Evolutionary conservation across 2,797 vertebrate species (phyloP).

Genomic region (Pogoniulus pusillus): DNA sequence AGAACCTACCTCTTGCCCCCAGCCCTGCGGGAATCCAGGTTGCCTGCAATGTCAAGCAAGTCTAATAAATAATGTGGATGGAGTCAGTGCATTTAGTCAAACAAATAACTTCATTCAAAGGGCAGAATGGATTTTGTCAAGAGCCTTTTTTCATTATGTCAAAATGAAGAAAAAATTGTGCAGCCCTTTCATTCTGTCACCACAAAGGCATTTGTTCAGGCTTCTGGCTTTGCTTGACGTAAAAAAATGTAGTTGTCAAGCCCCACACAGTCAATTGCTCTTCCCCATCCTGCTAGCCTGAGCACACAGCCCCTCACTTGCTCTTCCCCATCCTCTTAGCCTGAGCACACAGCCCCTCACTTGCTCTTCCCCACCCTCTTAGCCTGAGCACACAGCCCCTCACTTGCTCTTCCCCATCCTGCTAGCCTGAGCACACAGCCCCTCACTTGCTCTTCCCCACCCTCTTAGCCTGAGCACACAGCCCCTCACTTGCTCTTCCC

Average conservation of each 20-base stretch:
- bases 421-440: not conserved
- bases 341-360: not conserved
- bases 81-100: slow-evolving; percentile 67
- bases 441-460: no score
- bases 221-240: slow-evolving; percentile 52
- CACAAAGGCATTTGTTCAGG: slow-evolving; percentile 65
- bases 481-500: slow-evolving; percentile 47
- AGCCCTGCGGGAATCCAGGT: slow-evolving; percentile 29
- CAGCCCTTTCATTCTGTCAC: slow-evolving; percentile 69
- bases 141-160: slow-evolving; percentile 70
- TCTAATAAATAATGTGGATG: slow-evolving; percentile 59
- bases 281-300: not conserved
- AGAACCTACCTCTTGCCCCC: not conserved
- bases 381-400: no score
- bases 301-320: not conserved
- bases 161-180: slow-evolving; percentile 52
- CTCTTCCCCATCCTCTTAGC: slow-evolving; percentile 21
- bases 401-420: slow-evolving; percentile 33
- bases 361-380: no score
- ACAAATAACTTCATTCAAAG: slow-evolving; percentile 74
- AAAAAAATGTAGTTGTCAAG: slow-evolving; percentile 61
- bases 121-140: slow-evolving; percentile 72
- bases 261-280: slow-evolving; percentile 34
- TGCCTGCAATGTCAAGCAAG: slow-evolving; percentile 36
- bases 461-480: no score